Evolutionary conservation across 2,113 vertebrate species (phyloP).

Genomic region (Pterocles gutturalis): DNA sequence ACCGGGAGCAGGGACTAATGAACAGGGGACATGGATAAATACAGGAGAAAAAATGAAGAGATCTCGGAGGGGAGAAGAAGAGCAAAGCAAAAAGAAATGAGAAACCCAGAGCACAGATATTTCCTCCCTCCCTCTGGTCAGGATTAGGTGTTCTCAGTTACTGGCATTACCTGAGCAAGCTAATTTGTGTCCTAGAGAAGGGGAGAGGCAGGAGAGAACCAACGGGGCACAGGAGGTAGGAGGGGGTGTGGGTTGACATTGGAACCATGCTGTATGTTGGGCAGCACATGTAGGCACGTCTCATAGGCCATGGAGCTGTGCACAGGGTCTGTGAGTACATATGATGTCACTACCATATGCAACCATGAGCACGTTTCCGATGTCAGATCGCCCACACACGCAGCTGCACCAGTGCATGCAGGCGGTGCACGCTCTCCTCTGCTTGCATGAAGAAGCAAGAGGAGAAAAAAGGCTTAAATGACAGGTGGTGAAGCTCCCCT

Average conservation of each 20-base stretch:
- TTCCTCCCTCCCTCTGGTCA: neutral
- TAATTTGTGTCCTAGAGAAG: conserved; percentile 10
- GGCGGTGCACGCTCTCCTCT: neutral
- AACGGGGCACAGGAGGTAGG: neutral
- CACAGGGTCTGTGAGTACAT: neutral
- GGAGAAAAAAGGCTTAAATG: neutral
- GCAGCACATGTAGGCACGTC: neutral
- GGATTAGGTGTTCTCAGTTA: conserved; percentile 21
- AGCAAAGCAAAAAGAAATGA: neutral
- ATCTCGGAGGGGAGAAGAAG: neutral
- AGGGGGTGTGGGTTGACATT: neutral
- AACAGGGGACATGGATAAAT: neutral
- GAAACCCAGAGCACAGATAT: neutral
- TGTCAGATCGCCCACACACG: neutral
- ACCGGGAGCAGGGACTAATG: neutral
- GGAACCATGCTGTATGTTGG: neutral
- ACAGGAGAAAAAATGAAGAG: neutral
- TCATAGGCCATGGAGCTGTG: neutral
- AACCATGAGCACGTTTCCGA: neutral
- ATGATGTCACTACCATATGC: conserved; percentile 18
- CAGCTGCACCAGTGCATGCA: fast-evolving
- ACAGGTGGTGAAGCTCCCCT: neutral
- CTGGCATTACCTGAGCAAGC: conserved; percentile 14
- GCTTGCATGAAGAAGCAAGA: neutral
- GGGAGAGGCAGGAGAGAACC: neutral